Percentiles rank a stretch among this genome's conserved stretches.
Conservation (phyloP, 2,113 vertebrate genomes). For the Tychaedon coryphoeus region DNA sequence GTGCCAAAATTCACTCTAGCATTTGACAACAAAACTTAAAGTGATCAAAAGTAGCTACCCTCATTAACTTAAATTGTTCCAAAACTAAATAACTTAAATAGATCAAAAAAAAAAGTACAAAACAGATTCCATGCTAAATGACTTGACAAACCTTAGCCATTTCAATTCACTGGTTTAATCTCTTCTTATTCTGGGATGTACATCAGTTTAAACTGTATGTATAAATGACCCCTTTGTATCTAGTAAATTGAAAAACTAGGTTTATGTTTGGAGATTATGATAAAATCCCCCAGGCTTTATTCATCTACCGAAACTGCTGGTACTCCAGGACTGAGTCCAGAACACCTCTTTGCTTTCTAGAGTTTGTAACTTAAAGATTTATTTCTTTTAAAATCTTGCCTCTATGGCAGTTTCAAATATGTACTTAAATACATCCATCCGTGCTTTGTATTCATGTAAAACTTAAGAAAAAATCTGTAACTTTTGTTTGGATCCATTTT, state of each 20-base stretch:
- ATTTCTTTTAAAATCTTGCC: not conserved
- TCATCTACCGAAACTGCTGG: not conserved
- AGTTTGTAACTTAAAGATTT: not conserved
- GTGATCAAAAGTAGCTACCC: not conserved
- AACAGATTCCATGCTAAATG: not conserved
- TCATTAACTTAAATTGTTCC: not conserved
- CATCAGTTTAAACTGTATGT: not conserved
- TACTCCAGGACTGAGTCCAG: not conserved
- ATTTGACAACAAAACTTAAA: not conserved
- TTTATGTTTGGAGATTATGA: not conserved
- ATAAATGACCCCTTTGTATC: not conserved
- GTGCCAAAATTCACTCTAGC: not conserved
- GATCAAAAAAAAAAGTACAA: not conserved
- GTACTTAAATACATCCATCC: not conserved
- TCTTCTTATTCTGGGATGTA: not conserved
- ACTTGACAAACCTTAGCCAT: not conserved
- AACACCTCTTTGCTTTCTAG: not conserved
- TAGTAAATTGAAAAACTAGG: not conserved
- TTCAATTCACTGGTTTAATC: not conserved
- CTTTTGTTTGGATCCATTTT: not conserved
- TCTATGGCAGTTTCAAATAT: too few relatives aligned
- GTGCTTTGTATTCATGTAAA: not conserved
- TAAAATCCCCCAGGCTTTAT: not conserved
- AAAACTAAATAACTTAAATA: too few relatives aligned
- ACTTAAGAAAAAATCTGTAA: not conserved